phyloP scores from a whole-genome alignment of 2,113 vertebrate species.

The Coregonus clupeaformis region DNA sequence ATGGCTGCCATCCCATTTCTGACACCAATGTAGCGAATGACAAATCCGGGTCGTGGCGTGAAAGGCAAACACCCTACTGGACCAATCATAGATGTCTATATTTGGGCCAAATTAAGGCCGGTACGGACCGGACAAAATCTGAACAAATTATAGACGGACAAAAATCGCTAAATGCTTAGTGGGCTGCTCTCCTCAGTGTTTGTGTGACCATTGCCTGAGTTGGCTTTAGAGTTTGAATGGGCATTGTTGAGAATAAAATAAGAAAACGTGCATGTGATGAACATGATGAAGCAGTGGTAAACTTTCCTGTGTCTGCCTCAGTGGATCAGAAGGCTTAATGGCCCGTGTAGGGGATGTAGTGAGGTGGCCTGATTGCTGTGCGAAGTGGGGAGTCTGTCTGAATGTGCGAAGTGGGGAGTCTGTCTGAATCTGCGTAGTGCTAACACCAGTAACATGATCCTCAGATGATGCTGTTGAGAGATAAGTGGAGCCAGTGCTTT shows the following conservation, averaged over 20 bases:
- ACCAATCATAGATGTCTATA: too few relatives aligned
- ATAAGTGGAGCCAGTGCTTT: constrained; percentile 28
- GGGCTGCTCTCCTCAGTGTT: background rate
- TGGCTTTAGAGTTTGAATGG: constrained; percentile 7
- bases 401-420: too few relatives aligned
- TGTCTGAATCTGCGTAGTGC: constrained; percentile 22
- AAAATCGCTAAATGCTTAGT: too few relatives aligned
- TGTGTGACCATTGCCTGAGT: background rate
- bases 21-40: too few relatives aligned
- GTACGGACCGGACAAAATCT: too few relatives aligned
- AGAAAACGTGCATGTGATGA: background rate
- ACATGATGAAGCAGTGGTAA: constrained; percentile 19
- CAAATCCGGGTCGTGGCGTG: too few relatives aligned
- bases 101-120: too few relatives aligned
- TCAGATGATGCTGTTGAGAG: constrained; percentile 25
- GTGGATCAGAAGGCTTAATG: constrained; percentile 26
- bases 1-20: too few relatives aligned
- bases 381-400: constrained; percentile 20
- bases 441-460: constrained; percentile 31
- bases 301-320: background rate
- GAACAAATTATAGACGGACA: too few relatives aligned
- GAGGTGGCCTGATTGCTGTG: constrained; percentile 38
- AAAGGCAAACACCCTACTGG: too few relatives aligned
- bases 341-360: constrained; percentile 58
- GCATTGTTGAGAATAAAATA: constrained; percentile 2